A percentile compares a stretch with the other conserved stretches of the same genome.
phyloP scores from a whole-genome alignment of 2,888 invertebrate genomes.

The Tenthredo notha region DNA sequence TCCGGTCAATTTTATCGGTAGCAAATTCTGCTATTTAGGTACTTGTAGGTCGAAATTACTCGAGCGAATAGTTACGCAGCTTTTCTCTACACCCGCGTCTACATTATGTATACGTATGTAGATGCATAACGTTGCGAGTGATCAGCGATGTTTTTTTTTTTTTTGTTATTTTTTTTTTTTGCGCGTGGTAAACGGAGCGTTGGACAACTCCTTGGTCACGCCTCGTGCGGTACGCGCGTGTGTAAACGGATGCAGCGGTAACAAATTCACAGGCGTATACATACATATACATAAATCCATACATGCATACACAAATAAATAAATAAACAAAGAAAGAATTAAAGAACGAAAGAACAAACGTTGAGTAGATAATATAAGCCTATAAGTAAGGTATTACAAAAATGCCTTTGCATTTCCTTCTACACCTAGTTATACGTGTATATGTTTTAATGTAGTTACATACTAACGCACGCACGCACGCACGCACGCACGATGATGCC shows the following conservation, averaged over 20 bases:
- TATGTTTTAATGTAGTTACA: background rate
- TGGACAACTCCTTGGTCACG: constrained; percentile 39
- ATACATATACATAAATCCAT: background rate
- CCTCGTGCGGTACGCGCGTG: constrained; percentile 29
- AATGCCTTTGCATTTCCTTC: constrained; percentile 9
- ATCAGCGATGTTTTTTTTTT: background rate
- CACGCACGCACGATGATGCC: background rate
- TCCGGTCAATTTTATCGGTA: background rate
- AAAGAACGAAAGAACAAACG: background rate
- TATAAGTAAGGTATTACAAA: background rate
- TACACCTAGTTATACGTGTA: background rate
- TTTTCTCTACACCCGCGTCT: background rate
- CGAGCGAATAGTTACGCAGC: background rate
- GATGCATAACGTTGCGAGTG: background rate
- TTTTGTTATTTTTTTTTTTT: too few relatives aligned
- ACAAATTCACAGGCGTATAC: constrained; percentile 36
- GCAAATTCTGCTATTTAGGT: background rate
- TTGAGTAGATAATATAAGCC: background rate
- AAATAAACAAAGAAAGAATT: background rate
- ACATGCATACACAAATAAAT: background rate
- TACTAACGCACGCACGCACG: background rate
- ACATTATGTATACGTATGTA: background rate
- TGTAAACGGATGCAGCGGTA: constrained; percentile 37
- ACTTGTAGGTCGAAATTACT: background rate
- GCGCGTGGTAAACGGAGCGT: background rate